Evolutionary conservation across 2,113 vertebrate species (phyloP).

Genomic region (Macroglossus sobrinus): DNA sequence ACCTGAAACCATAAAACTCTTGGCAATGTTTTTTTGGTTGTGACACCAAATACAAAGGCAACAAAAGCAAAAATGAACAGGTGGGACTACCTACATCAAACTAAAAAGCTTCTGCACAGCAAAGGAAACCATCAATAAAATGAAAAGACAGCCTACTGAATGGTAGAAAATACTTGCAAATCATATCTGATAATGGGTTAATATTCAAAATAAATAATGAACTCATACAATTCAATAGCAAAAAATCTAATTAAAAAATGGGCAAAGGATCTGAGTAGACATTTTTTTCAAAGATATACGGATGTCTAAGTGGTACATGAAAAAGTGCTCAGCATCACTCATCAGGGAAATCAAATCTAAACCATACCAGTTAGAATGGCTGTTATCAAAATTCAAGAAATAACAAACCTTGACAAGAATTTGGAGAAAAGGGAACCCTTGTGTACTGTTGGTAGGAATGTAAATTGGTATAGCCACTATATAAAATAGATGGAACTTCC

Average conservation of each 20-base stretch:
- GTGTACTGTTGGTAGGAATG: background rate
- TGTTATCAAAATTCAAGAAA: background rate
- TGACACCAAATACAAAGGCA: background rate
- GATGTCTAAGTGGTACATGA: background rate
- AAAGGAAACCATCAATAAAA: background rate
- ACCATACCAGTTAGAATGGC: background rate
- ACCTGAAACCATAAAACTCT: background rate
- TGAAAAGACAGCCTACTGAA: background rate
- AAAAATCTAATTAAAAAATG: background rate
- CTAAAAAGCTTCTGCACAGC: background rate
- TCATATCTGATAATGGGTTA: background rate
- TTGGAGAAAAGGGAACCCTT: background rate
- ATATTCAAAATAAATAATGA: background rate
- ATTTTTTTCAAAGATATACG: background rate
- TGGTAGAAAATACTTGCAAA: background rate
- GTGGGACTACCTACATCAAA: background rate
- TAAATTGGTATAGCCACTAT: background rate
- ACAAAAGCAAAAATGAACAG: background rate
- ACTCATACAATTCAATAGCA: background rate
- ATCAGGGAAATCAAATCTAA: background rate
- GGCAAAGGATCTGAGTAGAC: background rate
- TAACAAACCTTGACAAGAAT: background rate
- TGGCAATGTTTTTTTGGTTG: background rate
- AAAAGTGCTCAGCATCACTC: background rate
- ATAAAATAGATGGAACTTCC: background rate